Evolutionary conservation across 1,140 invertebrate species (phyloP), one percentile per base, ranked within the genome.

Genomic region (Nasonia giraulti): DNA sequence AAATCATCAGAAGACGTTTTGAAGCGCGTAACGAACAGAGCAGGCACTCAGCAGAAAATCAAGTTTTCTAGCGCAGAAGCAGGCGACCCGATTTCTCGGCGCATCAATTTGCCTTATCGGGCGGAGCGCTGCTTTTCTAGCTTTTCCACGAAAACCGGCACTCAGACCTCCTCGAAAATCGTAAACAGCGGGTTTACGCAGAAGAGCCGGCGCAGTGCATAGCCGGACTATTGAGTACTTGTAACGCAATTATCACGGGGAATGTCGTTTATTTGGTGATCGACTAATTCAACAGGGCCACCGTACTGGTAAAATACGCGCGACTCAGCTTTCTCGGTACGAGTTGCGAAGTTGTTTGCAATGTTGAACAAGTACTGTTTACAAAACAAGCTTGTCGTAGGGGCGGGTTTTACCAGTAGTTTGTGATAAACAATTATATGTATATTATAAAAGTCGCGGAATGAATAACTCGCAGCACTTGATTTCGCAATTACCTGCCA

Each of bases 401-500:
- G 68, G 8, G 23, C 68, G n/a, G 4, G 11, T 23, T 69, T 69
- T 23, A 10, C 47, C 47, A 50, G 47, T 50, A 50, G 47, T 50
- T 17, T 17, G 20, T 20, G 20, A 20, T 62, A 62, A 62, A 62
- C 47, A 17, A 50, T 37, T 37, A 37, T 37, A 37, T 37, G 33
- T 37, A 37, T 37, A 37, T 37, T 37, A 50, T 5, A 17, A 50
- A 2, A 50, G 11, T 47, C n/a, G 47, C 11, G 2, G 40, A 85
- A 27, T 27, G 27, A 23, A 27, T n/a, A 74, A 17, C 66, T 80
- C 37, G n/a, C 40, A 55, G 31, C 20, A 37, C 3, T 37, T 6
- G 11, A 73, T 33, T 69, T 80, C 27, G 55, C 81, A 83, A 87
- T 86, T 88, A 95, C 95, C 90, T 94, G 90, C 93, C 94, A 95